Evolutionary conservation across 2,113 vertebrate species (phyloP), one percentile per base, ranked within the genome.

Genomic region (Picathartes gymnocephalus): DNA sequence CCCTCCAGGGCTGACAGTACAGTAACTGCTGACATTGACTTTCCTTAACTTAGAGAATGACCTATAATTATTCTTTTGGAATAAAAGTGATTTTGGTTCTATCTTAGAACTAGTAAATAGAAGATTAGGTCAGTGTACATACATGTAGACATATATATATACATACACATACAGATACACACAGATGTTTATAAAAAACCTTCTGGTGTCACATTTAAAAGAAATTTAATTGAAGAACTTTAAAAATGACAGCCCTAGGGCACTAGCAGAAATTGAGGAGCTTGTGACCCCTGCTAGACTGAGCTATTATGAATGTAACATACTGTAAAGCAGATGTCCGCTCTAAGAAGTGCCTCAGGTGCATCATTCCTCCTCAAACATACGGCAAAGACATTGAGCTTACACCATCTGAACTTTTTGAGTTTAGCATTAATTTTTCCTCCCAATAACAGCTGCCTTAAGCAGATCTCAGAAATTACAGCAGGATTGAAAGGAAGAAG

Each of bases 341-440:
- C 73, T 37, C 68, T 90, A 86, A 81, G 57, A 93, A 94, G 61
- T 91, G 93, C 93, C 94, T 96, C 91, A 96, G 95, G 96, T 97
- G 83, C 81, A 81, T 76, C 88, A 79, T 89, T 90, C 82, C 93
- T 87, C 64, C 81, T 84, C 45, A 84, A 44, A 90, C 81, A 93
- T 66, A 95, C 4, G 12, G 64, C 80, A 94, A 79, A 95, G 51
- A 76, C 88, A 88, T 86, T 94, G 83, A 90, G 82, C 64, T 90
- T 76, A 74, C n/a, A 72, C 19, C 39, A 84, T 65, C 84, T 82
- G 86, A 96, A 87, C 64, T 96, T 88, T 69, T 7, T 79, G 31
- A 77, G 48, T 81, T 95, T 69, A 94, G 35, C 72, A 69, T 76
- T 89, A 72, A 76, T 86, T 96, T 33, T 78, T n/a, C 44, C 28